Evolutionary conservation across 2,113 vertebrate genomes (phyloP).

Genomic region (Stigmatopora argus): DNA sequence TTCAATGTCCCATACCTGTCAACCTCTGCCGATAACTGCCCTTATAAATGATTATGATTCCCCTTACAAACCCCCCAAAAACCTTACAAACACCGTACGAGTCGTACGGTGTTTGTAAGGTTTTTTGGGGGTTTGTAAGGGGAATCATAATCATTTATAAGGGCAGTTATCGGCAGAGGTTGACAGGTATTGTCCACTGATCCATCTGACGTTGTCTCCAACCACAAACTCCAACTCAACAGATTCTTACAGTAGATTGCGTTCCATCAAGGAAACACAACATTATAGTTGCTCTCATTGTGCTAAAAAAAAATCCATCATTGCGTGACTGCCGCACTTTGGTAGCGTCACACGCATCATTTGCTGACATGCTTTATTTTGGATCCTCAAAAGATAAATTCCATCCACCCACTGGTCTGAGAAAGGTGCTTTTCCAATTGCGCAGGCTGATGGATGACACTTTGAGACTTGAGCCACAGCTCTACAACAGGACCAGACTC

Average conservation of each 20-base stretch:
- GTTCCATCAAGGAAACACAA: background rate
- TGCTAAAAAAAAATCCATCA: constrained; percentile 35
- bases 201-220: background rate
- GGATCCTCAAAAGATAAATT: constrained; percentile 68
- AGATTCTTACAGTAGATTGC: background rate
- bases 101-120: too few species aligned
- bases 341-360: constrained; percentile 48
- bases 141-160: too few species aligned
- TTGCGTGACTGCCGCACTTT: constrained; percentile 44
- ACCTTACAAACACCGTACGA: too few species aligned
- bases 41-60: too few species aligned
- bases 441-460: constrained; percentile 26
- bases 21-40: too few species aligned
- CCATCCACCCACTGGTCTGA: constrained; percentile 58
- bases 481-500: constrained; percentile 28
- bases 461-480: constrained; percentile 35
- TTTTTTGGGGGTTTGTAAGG: too few species aligned
- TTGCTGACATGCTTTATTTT: constrained; percentile 58
- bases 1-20: too few species aligned
- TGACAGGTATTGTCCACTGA: too few species aligned
- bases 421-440: constrained; percentile 54
- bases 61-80: too few species aligned
- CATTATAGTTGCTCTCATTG: constrained; percentile 18
- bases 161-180: too few species aligned
- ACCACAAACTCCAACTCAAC: background rate